Base-by-base conservation (phyloP, 2,888 invertebrate genomes). In the Rhagium mordax region DNA sequence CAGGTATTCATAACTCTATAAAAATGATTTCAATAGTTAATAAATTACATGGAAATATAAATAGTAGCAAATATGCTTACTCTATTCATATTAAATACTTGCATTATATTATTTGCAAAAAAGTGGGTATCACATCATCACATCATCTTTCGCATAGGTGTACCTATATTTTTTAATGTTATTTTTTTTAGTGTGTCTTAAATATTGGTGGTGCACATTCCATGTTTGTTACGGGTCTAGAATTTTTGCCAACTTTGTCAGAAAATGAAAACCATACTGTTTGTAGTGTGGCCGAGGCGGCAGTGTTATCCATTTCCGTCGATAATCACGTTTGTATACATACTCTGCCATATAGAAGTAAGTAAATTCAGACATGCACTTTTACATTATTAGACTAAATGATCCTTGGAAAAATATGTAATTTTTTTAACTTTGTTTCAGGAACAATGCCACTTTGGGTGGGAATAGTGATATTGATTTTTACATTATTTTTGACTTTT, bases 181-280 rank as follows among this genome's bases (percentile, higher is more conserved):
- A 16, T 59, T 47, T 49, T 62, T 49, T 66, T 71, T 88, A 96
- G 95, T 92, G 93, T 82, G 93, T 96, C 77, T 91, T 97, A 82
- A 94, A 94, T 88, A 93, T 98, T 86, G 90, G 92, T 78, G 92
- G 92, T 84, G 96, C 96, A 75, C 98, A 99, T 90, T 95, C 94
- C 84, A 97, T 98, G 93, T 99, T 99, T 90, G 96, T 99, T 77
- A 99, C 99, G 65, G 98, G 98, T 10, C 89, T 99, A 80, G 95
- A 96, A 89, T 99, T 99, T 89, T 89, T 98, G 82, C 96, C 97
- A 27, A 91, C 91, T 74, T 89, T 89, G 10, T 90, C 90, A 82
- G 94, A 95, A 86, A 92, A 92, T 21, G 94, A 95, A 86, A 93
- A 93, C 21, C 93, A 93, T 55, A 90, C 94, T 53, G 91, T 95